phyloP scores from a whole-genome alignment of 2,113 vertebrate species.

The Peromyscus californicus region DNA sequence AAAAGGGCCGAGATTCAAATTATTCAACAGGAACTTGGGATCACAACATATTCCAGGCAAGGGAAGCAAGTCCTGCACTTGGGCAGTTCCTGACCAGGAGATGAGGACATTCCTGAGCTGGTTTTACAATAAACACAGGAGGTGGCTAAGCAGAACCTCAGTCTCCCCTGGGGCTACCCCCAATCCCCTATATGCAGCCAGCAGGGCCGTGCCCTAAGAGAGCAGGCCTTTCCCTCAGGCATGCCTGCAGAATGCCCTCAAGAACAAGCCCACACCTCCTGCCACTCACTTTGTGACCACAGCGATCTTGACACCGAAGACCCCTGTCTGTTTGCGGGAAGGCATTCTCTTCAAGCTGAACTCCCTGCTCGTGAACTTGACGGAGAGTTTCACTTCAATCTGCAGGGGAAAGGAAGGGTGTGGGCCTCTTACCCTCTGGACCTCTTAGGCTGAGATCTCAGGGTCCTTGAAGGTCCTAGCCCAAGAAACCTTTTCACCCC shows the following conservation, averaged over 20 bases:
- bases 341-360: conserved; percentile 98
- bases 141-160: neutral
- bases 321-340: conserved; percentile 95
- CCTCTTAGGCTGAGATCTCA: neutral
- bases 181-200: neutral
- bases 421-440: neutral
- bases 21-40: conserved; percentile 65
- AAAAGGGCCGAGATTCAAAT: conserved; percentile 77
- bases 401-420: conserved; percentile 73
- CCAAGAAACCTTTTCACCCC: neutral
- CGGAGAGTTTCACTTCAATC: conserved; percentile 97
- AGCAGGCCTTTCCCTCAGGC: neutral
- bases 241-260: accelerated
- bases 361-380: conserved; percentile 98
- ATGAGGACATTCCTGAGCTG: neutral
- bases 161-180: neutral
- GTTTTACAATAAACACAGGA: conserved; percentile 36
- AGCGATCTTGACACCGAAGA: conserved; percentile 97
- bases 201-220: neutral
- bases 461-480: neutral
- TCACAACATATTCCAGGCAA: conserved; percentile 55
- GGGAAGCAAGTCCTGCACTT: conserved; percentile 70
- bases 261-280: accelerated
- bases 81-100: neutral
- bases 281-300: conserved; percentile 97